These are phyloP conservation scores for Elaphurus davidianus DNA, from an alignment of 2,113 vertebrate species.

Conservation along the genomic window DNA sequence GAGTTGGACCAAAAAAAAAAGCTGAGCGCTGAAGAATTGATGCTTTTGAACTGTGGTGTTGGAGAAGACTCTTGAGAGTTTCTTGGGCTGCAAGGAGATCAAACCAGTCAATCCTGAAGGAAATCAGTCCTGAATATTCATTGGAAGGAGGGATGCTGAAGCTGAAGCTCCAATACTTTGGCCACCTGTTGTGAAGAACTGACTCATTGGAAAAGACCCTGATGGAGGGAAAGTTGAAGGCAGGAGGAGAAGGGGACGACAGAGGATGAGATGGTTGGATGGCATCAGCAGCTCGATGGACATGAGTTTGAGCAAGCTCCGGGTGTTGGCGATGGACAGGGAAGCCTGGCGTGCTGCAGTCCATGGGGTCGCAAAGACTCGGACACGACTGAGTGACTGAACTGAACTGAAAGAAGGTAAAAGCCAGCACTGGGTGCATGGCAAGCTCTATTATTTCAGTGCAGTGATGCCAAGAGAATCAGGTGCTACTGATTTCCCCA, in stretches of 20 bases:
- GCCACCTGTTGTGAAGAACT: background rate
- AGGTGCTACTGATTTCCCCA: background rate
- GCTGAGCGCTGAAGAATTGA: background rate
- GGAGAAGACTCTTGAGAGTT: background rate
- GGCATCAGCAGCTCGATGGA: background rate
- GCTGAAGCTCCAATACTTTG: background rate
- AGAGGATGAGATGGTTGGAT: background rate
- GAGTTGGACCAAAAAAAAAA: background rate
- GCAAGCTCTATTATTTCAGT: background rate
- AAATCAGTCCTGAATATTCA: background rate
- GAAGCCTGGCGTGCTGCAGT: background rate
- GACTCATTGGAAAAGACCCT: background rate
- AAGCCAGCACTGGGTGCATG: background rate
- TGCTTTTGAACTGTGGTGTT: background rate
- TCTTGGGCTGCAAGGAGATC: background rate
- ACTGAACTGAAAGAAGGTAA: background rate
- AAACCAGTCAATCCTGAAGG: background rate
- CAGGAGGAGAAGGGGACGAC: background rate
- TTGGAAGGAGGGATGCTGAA: background rate
- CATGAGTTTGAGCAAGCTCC: background rate
- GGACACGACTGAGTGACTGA: background rate
- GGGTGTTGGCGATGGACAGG: background rate
- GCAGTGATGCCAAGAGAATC: background rate
- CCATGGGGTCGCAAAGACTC: background rate
- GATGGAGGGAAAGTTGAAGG: background rate